Evolutionary conservation across 2,113 vertebrate species (phyloP), one percentile per base, ranked within the genome.

Genomic region (Hepsetus odoe): DNA sequence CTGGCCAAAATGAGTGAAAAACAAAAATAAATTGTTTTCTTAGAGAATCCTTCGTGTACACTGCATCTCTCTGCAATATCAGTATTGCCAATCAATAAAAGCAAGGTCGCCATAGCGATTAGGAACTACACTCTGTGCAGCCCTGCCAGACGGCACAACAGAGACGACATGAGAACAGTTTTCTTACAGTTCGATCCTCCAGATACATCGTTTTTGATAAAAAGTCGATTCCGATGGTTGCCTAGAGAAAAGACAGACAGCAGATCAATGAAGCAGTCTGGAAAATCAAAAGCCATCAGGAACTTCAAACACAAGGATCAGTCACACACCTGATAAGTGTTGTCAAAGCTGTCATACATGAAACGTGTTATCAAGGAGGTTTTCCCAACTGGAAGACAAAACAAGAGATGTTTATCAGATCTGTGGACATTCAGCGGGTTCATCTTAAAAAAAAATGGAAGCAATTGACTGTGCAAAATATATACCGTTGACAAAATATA

Each of bases 311-410:
- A 61, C 14, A 30, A 69, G 30, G 46, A 22, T 33, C 16, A 11
- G 42, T 58, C 16, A 14, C 82, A 86, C 83, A 93, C 92, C 92
- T 93, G 92, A 84, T 93, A 93, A 24, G 91, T 93, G 89, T 92
- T 93, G 88, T 93, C 92, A 42, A 93, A 93, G 73, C 92, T 93
- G 89, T 93, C 92, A 44, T 93, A 93, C 92, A 93, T 93, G 88
- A 93, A 93, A 84, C 92, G 91, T 80, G 92, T 93, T 82, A 93
- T 93, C 85, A 93, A 89, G 76, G 92, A 93, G 22, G 92, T 93
- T 89, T 93, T 93, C 53, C 92, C 92, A 86, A 93, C 92, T 93
- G 85, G 59, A 91, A 91, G 33, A 86, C 1, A 86, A 68, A 73
- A 77, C 53, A 84, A 24, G 62, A 24, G 24, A 69, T n/a, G 38